Conservation (phyloP, 2,888 invertebrate species). For the Schrankia costaestrigalis region DNA sequence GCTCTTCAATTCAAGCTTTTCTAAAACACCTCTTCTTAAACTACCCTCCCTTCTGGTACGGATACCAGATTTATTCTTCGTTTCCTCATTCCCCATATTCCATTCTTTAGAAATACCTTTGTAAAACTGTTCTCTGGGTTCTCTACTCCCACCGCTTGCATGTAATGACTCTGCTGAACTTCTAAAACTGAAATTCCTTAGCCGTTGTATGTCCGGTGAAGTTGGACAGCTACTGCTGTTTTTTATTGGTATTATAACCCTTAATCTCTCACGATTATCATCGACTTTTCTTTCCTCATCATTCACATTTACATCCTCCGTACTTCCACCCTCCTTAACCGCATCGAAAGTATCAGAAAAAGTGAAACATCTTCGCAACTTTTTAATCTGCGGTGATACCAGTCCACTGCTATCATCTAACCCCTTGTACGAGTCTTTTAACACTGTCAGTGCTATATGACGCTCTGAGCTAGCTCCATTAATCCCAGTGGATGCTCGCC, state of each 20-base stretch:
- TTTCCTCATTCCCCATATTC: too few species aligned
- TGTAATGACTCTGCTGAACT: constrained; percentile 38
- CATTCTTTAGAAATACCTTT: constrained; percentile 49
- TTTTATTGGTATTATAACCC: constrained; percentile 20
- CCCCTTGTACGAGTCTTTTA: constrained; percentile 60
- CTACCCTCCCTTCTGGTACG: constrained; percentile 42
- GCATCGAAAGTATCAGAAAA: constrained; percentile 46
- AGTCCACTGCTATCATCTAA: constrained; percentile 42
- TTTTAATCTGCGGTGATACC: constrained; percentile 58
- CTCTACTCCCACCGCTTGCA: too few species aligned
- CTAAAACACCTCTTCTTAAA: constrained; percentile 55
- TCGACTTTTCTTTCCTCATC: too few species aligned
- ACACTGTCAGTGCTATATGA: constrained; percentile 47
- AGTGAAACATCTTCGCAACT: constrained; percentile 58
- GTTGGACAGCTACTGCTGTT: constrained; percentile 36
- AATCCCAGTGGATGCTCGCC: constrained; percentile 62
- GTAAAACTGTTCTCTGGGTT: constrained; percentile 37
- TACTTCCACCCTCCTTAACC: constrained; percentile 33
- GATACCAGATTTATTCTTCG: constrained; percentile 34
- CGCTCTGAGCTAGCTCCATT: constrained; percentile 39
- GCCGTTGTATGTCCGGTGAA: constrained; percentile 47
- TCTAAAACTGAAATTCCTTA: constrained; percentile 39
- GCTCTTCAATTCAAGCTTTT: constrained; percentile 52
- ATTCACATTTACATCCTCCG: constrained; percentile 18
- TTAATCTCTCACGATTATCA: constrained; percentile 5